Conservation (phyloP, 2,888 invertebrate species). For the Acanthosepion pharaonis region DNA sequence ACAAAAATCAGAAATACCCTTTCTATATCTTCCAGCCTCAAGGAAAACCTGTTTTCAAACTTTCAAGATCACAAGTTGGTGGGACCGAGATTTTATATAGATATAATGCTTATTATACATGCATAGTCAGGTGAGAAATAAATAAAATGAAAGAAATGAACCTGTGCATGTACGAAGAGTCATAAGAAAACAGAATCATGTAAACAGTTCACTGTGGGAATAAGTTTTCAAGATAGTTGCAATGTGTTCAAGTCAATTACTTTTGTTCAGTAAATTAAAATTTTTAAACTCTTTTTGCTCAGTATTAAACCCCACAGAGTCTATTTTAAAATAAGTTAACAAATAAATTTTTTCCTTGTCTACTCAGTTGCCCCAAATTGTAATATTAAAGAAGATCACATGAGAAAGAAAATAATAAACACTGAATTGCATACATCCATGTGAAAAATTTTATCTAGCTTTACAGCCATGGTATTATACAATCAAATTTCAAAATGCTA, state of each 20-base stretch:
- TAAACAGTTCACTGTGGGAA: background rate
- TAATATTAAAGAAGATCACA: background rate
- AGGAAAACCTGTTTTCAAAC: background rate
- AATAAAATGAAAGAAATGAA: background rate
- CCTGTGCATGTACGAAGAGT: background rate
- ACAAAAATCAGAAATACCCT: background rate
- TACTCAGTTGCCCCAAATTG: background rate
- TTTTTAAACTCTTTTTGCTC: background rate
- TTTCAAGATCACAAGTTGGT: background rate
- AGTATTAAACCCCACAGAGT: background rate
- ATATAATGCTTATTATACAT: background rate
- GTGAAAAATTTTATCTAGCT: too few species aligned
- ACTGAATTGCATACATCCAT: too few species aligned
- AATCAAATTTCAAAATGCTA: too few species aligned
- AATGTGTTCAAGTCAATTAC: background rate
- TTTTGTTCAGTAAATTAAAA: background rate
- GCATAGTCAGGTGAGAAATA: background rate
- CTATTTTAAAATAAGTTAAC: background rate
- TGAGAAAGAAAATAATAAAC: too few species aligned
- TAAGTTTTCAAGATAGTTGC: background rate
- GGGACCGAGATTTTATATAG: background rate
- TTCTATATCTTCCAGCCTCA: background rate
- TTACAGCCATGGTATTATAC: too few species aligned
- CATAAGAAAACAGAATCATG: background rate
- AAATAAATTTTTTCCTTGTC: too few species aligned